These are phyloP conservation scores for Diarsia brunnea DNA, from an alignment of 2,888 invertebrate species.

Conservation along the genomic window DNA sequence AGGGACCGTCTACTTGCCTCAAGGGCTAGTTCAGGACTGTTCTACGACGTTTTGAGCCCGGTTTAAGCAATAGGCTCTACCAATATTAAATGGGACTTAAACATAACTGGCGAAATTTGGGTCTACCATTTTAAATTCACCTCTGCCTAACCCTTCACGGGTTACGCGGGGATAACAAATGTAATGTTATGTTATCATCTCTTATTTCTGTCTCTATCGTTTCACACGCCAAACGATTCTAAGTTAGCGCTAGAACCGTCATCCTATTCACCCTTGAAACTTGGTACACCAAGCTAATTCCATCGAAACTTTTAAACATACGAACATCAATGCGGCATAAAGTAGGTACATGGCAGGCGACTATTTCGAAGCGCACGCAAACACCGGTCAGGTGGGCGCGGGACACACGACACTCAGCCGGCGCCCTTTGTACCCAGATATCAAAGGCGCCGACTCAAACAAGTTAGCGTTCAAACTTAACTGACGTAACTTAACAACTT, in stretches of 20 bases:
- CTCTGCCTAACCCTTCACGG: too few relatives aligned
- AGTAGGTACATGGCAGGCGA: slow-evolving; percentile 56
- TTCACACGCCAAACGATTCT: too few relatives aligned
- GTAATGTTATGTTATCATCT: not conserved
- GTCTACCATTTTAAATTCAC: too few relatives aligned
- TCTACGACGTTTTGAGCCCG: too few relatives aligned
- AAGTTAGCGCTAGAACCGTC: not conserved
- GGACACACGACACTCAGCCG: slow-evolving; percentile 87
- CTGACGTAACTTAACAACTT: slow-evolving; percentile 58
- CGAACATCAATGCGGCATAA: slow-evolving; percentile 51
- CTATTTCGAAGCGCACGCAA: slow-evolving; percentile 74
- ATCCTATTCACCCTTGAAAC: slow-evolving; percentile 8
- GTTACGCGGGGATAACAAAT: too few relatives aligned
- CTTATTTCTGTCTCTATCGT: not conserved
- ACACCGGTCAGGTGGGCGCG: slow-evolving; percentile 87
- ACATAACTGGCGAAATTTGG: too few relatives aligned
- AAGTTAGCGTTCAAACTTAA: slow-evolving; percentile 68
- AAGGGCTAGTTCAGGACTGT: too few relatives aligned
- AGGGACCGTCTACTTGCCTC: too few relatives aligned
- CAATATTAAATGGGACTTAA: too few relatives aligned
- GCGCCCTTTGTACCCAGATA: slow-evolving; percentile 85
- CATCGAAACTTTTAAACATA: slow-evolving; percentile 37
- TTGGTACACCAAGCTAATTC: slow-evolving; percentile 28
- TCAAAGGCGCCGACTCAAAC: slow-evolving; percentile 88
- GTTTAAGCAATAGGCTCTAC: too few relatives aligned